Base-by-base conservation (phyloP, 2,113 vertebrate species). In the Probosciger aterrimus region DNA sequence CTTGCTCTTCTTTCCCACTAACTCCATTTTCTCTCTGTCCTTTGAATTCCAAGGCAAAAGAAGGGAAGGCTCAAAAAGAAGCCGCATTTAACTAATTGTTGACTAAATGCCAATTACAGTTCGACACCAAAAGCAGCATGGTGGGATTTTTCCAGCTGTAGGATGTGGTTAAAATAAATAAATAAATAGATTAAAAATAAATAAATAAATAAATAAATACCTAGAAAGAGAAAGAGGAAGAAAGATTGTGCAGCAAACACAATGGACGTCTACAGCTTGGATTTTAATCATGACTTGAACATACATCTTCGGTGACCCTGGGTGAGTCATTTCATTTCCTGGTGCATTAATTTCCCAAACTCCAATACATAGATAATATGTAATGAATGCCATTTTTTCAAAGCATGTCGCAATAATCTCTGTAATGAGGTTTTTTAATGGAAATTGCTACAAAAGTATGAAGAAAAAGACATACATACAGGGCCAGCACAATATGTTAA, bases 281-380 rank as follows among this genome's bases (percentile, higher is more conserved):
- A 81, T 76, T 95, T 89, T 80, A 95, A 82, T 87, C 57, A 67
- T 82, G 67, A 79, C 53, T 91, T 81, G 44, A 92, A 87, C 37
- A 77, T 62, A 90, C 28, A 77, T 90, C 91, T 88, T 92, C 8
- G 4, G 70, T 91, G 82, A 95, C 52, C 62, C 46, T 59, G 78
- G 44, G 28, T 95, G 63, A 91, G 75, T 74, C 2, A 90, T 52
- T 96, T 94, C 14, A 70, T 92, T 95, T 97, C 84, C 87, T 90
- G 28, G 63, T 80, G 94, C 74, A 94, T 85, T 96, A 85, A 85
- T 93, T 96, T 95, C 44, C 49, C 78, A 41, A 69, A 92, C 59
- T 73, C 52, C 78, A 87, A 53, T 62, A 73, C 43, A 82, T 3
- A 95, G 91, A 94, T 87, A 94, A 93, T 24, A 69, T 10, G 35